Evolutionary conservation across 2,113 vertebrate species (phyloP), one percentile per base, ranked within the genome.

Genomic region (Nibea albiflora): DNA sequence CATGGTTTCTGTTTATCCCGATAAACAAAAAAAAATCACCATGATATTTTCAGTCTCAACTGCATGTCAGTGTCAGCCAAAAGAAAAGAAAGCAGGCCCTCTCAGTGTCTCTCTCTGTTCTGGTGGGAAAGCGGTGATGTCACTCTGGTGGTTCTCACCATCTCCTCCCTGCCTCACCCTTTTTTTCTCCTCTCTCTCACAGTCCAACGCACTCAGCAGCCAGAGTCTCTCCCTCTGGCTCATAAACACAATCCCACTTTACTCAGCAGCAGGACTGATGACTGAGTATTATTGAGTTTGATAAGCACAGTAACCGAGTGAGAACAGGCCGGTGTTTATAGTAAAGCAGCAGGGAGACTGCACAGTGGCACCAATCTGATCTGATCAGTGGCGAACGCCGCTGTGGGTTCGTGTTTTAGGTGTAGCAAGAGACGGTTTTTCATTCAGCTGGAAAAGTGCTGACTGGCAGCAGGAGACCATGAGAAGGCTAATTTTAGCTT

Each of bases 401-500:
- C 11, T 14, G 54, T 3, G 20, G 49, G 73, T 63, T 88, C 67
- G 35, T 82, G 84, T 81, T 82, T 78, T 71, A 62, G 84, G 58
- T 85, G 81, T 11, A 76, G 80, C 28, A 53, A 63, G 74, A 88
- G 84, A 85, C 74, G 2, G 54, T 85, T 91, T 87, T 76, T 84
- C 72, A 87, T 66, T 85, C 83, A 74, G 85, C 87, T 85, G 86
- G 67, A 85, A 92, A 92, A 92, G 62, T 87, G 92, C 89, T 91
- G 90, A 92, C 68, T 85, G 73, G 65, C 76, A 49, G 76, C 74
- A 72, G 78, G 78, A 80, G 70, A 44, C 53, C 49, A 63, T 78
- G 78, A 88, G 76, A 83, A 71, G 78, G 56, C 85, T 89, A 74
- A 89, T 90, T 90, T 90, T 86, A 85, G 82, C 79, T 84, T 62